Evolutionary conservation across 1,140 invertebrate species (phyloP), one percentile per base, ranked within the genome.

Genomic region (Hycleus cichorii): DNA sequence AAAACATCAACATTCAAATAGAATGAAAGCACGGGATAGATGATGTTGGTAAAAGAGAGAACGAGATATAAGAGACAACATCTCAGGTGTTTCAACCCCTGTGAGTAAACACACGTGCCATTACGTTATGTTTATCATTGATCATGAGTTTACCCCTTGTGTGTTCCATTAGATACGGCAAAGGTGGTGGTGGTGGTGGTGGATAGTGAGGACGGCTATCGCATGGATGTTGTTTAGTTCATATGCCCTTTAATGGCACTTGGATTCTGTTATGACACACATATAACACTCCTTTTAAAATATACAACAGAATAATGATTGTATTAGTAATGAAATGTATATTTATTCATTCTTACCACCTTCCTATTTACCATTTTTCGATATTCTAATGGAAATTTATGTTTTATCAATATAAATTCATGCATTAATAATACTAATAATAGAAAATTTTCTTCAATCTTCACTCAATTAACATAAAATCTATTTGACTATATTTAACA

Each of bases 51-150:
- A 32, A 32, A 7, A 32, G 1, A 32, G 2, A 32, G 7, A 4
- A 32, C 32, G 32, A 32, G 4, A 4, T 53, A 12, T 42, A 45
- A 45, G 32, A 39, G 42, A 27, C 56, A 49, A 46, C 57, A 53
- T 58, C 57, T 58, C 57, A 58, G 57, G 57, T 58, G 49, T 47
- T 42, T 42, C 49, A 46, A 12, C 57, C 53, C 49, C 39, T 43
- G 25, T 40, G 39, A 44, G 49, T 46, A 58, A 49, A 58, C 54
- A 56, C 57, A 58, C 57, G 57, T 58, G 57, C 57, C 57, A 58
- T 58, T 58, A 58, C 42, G 57, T 27, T 47, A 58, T 58, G 57
- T 58, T 58, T 58, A 58, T 58, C 57, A 53, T 58, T 58, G 57
- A 58, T 58, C 57, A 58, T 46, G 57, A 49, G 45, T 46, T 52